Base-by-base conservation (phyloP, 2,113 vertebrate species). In the Ceratotherium simum region DNA sequence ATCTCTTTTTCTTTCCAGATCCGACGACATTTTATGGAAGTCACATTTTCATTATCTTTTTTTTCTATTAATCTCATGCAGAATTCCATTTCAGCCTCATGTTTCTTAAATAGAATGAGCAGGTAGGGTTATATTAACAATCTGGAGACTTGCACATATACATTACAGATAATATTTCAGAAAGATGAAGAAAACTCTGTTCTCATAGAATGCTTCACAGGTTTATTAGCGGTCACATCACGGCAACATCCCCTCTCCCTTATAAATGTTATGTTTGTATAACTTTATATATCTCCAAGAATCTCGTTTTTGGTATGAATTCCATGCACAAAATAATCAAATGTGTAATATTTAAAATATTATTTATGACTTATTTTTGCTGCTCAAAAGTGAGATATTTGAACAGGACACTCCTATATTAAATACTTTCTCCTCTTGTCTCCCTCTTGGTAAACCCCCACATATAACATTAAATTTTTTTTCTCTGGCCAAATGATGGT, bases 21-120 rank as follows among this genome's bases (percentile, higher is more conserved):
- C 70, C 64, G 84, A 82, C 79, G 72, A 81, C 70, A 96, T 95
- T 5, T 75, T 73, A 94, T 95, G 84, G 48, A 92, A 97, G 90
- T 94, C 94, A 91, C 96, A 98, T 90, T 96, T 95, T 97, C 96
- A 95, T 98, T 96, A 96, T 96, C 90, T 90, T 96, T 79, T 89
- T 70, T 94, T 87, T 21, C n/a, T 84, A 87, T 96, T 96, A 97
- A 97, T 96, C 83, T 96, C 96, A 96, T 75, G 64, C 70, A 83
- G 96, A 96, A 97, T 97, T 96, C 95, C 90, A 98, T 98, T 96
- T 97, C 95, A 88, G 46, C 33, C 48, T 97, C 96, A 96, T 97
- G 96, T 98, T 98, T 98, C 96, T 97, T 97, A 97, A 98, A 96
- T 69, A 91, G 90, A 97, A 96, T 87, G 87, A 97, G 95, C 69